Evolutionary conservation across 2,113 vertebrate genomes (phyloP), one percentile per base, ranked within the genome.

Genomic region (Lucifuga dentata): DNA sequence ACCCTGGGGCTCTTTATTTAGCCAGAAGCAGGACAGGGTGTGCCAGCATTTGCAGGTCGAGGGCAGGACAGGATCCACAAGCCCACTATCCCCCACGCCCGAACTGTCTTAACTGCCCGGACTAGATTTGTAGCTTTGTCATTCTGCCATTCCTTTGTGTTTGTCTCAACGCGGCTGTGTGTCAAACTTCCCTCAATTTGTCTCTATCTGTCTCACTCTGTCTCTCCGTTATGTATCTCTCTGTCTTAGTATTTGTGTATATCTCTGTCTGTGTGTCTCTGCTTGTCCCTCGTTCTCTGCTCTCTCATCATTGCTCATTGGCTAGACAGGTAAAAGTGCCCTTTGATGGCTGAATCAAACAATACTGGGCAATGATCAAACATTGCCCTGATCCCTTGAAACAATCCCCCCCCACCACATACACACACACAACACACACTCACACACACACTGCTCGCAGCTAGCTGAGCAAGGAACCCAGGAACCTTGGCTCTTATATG

Each of bases 31-130:
- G 74, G 73, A 76, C 48, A 76, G 86, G 86, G 85, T 79, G 86
- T 91, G 92, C 91, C 92, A 93, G 83, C 88, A 83, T 91, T 91
- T 65, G 53, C 83, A 84, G 89, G 91, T 92, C 77, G 85, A 92
- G 87, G 90, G 86, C 89, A 92, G 90, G 89, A 89, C 87, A 91
- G 82, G 78, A 63, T 82, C 80, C 76, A 81, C 83, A 85, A 84
- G 83, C 68, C 86, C 77, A 80, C 46, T 65, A 55, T 71, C 73
- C 59, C 68, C 73, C 59, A n/a, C n/a, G n/a, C n/a, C n/a, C n/a
- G n/a, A n/a, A n/a, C 48, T 38, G 45, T 38, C 41, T 53, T 86
- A 80, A 76, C 76, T 33, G 23, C 11, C 51, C 62, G 64, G 69
- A 58, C 23, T 53, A 46, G 20, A 59, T 60, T 58, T 63, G 53